Conservation (phyloP, 2,113 vertebrate species). For the Todiramphus chloris region DNA sequence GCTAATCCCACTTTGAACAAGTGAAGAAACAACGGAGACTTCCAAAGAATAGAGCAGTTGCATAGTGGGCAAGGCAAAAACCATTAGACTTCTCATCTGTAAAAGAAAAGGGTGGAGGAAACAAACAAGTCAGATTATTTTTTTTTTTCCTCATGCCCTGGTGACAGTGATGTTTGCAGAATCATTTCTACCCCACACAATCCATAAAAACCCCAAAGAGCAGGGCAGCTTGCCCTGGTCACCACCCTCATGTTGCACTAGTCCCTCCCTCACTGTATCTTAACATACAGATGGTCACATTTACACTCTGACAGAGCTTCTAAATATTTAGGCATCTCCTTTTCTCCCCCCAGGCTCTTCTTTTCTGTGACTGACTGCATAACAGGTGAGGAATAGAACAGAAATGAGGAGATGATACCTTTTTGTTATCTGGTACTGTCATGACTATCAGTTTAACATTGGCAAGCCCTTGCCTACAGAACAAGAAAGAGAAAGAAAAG, state of each 20-base stretch:
- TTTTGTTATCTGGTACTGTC: slow-evolving; percentile 72
- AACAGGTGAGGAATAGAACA: background rate
- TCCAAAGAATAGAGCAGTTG: slow-evolving; percentile 87
- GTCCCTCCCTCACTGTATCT: background rate
- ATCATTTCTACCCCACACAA: background rate
- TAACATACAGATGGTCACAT: background rate
- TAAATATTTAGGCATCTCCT: background rate
- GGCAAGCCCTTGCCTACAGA: slow-evolving; percentile 81
- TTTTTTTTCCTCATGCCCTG: background rate
- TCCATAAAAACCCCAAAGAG: background rate
- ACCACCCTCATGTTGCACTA: background rate
- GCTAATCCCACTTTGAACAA: slow-evolving; percentile 85
- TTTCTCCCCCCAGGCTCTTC: background rate
- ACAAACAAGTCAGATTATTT: background rate
- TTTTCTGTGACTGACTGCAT: background rate
- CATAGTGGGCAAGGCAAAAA: slow-evolving; percentile 87
- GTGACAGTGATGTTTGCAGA: background rate
- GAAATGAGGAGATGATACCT: slow-evolving; percentile 69
- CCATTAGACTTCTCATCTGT: slow-evolving; percentile 84
- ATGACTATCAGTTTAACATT: slow-evolving; percentile 88
- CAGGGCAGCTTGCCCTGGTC: background rate
- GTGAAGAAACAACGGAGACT: slow-evolving; percentile 82
- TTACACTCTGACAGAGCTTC: background rate
- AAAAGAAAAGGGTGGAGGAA: background rate
- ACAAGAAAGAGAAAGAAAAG: background rate